Conservation (phyloP, 2,888 invertebrate species). For the Orthosia gothica region DNA sequence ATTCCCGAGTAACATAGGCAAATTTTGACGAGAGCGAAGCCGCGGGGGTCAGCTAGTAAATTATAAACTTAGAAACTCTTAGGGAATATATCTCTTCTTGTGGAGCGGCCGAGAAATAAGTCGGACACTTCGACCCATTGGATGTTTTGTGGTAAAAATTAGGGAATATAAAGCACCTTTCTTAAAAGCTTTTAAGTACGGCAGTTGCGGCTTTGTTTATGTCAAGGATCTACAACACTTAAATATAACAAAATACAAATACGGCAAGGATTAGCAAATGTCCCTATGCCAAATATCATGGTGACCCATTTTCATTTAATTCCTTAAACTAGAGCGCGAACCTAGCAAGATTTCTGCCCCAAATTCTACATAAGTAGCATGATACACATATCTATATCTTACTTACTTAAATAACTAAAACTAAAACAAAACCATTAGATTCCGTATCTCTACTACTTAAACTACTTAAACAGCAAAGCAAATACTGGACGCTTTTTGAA, state of each 20-base stretch:
- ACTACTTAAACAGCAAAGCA: conserved; percentile 1
- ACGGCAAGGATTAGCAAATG: not conserved
- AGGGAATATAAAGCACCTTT: too few species aligned
- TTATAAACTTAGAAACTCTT: too few species aligned
- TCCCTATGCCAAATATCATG: not conserved
- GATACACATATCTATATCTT: not conserved
- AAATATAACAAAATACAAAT: not conserved
- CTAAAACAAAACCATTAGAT: not conserved
- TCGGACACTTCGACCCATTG: too few species aligned
- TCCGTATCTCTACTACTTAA: not conserved
- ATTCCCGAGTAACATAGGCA: too few species aligned
- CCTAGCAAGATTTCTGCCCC: not conserved
- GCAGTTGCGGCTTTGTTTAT: not conserved
- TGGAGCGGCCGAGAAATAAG: too few species aligned
- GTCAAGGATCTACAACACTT: not conserved
- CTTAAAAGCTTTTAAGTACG: too few species aligned
- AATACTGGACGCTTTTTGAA: conserved; percentile 3
- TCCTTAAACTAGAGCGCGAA: conserved; percentile 23
- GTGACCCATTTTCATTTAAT: conserved; percentile 16
- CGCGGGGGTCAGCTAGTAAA: too few species aligned
- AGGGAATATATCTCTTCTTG: too few species aligned
- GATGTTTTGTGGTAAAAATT: too few species aligned
- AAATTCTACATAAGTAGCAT: conserved; percentile 3
- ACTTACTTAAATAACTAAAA: not conserved
- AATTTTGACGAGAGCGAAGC: too few species aligned